Base-by-base conservation (phyloP, 2,888 invertebrate genomes). In the Dendrolimus houi region DNA sequence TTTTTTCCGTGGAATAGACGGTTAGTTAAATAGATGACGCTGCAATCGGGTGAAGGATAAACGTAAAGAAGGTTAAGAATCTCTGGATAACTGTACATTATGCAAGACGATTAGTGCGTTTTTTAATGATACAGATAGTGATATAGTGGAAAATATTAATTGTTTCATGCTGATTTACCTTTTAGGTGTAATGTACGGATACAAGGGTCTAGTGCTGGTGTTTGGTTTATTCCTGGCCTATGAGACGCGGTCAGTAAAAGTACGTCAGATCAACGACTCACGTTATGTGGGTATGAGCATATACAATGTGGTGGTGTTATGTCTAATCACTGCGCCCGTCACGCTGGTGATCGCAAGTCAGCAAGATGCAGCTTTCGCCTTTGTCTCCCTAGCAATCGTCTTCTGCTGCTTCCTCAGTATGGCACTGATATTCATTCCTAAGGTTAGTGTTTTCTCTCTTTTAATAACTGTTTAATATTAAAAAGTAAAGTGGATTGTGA, bases 221-320 rank as follows among this genome's bases (percentile, higher is more conserved):
- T 99, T 99, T 77, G 99, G 99, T 1, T 92, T 99, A 58, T 99
- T 99, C 84, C 92, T 99, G 68, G 98, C 99, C 2, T 99, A 99
- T 83, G 99, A 99, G 87, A 99, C 99, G 1, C 93, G 99, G 57
- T 98, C 98, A 64, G 96, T 99, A 65, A 99, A 99, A 91, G 95
- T 99, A 59, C 95, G 96, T 67, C 97, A 98, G 87, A 97, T 99
- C 77, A 99, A 99, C 87, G 99, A 99, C 91, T 98, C 98, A 0
- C 94, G 99, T 73, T 98, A 98, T 83, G 99, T 99, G 41, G 99
- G 98, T 66, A 98, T 99, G 97, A 97, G 98, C 78, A 99, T 99
- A 80, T 99, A 99, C 92, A 99, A 99, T 85, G 99, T 99, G 68
- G 99, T 99, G 64, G 98, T 99, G 53, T 92, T 99, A 57, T 99